Base-by-base conservation (phyloP, 2,888 invertebrate genomes). In the Brachyopa scutellaris region DNA sequence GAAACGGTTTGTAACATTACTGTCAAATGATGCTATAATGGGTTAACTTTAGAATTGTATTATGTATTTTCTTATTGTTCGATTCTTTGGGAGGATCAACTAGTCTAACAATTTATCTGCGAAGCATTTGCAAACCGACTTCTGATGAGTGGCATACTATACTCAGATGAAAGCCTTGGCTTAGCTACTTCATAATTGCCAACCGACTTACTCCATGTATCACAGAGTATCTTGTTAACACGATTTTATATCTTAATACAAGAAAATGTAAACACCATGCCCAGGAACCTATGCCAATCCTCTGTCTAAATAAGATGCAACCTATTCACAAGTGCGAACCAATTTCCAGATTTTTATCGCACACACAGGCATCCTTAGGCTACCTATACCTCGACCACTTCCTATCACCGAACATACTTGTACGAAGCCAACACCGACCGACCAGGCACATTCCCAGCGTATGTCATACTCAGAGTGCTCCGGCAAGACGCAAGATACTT, bases 291-390 rank as follows among this genome's bases (percentile, higher is more conserved):
- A 31, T 53, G 15, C 8, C 8, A 23, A 11, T n/a, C 53, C 26
- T 33, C 61, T 11, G 15, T 17, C 42, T 82, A 70, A 82, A 76
- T 66, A 70, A 82, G 76, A 76, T 82, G 64, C 64, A 70, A 21
- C 29, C 23, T 40, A 31, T 62, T 38, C 51, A 36, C 64, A 82
- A 82, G 80, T 76, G 76, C 76, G 70, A 82, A 82, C 70, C 80
- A 82, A 82, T 82, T 82, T 76, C 19, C 15, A 47, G 80, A 82
- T 82, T 40, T 17, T 51, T 29, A 82, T 82, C 80, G 33, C 38
- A 38, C 29, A 26, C 17, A 64, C 4, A 19, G 21, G 33, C 47
- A 1, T 17, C 29, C 33, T n/a, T 26, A 21, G 5, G 23, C 55
- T 23, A 19, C 19, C 45, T 49, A 51, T n/a, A n/a, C 51, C 31